These are phyloP conservation scores for Chydorus sphaericus DNA, from an alignment of 2,888 invertebrate species.

Conservation along the genomic window DNA sequence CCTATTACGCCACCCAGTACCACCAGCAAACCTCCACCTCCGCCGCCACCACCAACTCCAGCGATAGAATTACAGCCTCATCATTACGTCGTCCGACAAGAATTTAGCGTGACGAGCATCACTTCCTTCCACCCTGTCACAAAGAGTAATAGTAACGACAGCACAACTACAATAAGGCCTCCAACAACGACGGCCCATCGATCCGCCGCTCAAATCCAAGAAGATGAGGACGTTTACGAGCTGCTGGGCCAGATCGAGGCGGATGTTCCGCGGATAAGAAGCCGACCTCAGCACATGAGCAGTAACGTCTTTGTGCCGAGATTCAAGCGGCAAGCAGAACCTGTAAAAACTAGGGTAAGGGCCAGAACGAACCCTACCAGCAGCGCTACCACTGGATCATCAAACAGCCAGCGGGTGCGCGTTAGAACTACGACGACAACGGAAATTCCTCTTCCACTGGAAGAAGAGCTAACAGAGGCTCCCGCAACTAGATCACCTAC, in stretches of 20 bases:
- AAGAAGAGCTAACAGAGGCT: too few species aligned
- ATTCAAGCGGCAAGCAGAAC: background rate
- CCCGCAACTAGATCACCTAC: background rate
- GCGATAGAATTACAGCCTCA: too few species aligned
- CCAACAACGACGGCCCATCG: conserved; percentile 26
- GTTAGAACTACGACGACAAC: background rate
- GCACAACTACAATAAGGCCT: background rate
- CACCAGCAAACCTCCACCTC: conserved; percentile 14
- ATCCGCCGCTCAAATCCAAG: background rate
- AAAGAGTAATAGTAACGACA: background rate
- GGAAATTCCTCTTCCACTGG: too few species aligned
- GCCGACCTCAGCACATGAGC: background rate
- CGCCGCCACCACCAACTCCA: conserved; percentile 16
- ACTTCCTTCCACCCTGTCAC: background rate
- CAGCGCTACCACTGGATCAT: background rate
- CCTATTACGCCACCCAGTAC: too few species aligned
- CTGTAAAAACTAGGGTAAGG: background rate
- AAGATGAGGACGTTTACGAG: background rate
- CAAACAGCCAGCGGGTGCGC: background rate
- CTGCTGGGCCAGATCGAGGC: background rate
- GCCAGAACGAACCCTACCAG: background rate
- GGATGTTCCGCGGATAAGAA: background rate
- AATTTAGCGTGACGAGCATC: background rate
- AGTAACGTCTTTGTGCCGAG: background rate
- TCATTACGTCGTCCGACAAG: background rate